Evolutionary conservation across 2,113 vertebrate genomes (phyloP), one percentile per base, ranked within the genome.

Genomic region (Lasiurus borealis): DNA sequence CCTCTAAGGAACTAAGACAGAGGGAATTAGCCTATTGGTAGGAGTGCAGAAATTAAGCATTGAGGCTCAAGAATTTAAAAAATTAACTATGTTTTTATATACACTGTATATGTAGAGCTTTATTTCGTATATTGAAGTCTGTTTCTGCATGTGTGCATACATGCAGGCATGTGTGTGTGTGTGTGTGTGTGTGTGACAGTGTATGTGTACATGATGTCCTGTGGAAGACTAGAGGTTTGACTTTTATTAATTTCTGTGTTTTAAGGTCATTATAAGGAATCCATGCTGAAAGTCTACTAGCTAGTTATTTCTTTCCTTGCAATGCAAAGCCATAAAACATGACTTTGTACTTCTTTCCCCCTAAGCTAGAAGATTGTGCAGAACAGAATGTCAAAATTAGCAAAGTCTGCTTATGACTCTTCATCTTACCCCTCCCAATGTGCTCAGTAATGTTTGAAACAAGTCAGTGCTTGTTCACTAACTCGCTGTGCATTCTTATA

Each of bases 401-500:
- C 77, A 73, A 92, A 95, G 76, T 48, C 44, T 91, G 25, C 86
- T 83, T 44, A 59, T 87, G 15, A 25, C 90, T 87, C 93, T 69
- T 95, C 75, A 1, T 18, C 14, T 78, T 68, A 18, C 36, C 94
- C 85, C 64, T 94, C 5, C 50, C 92, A 81, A 71, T 6, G 72
- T 27, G 59, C 15, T 78, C 69, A 96, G 77, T 66, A 92, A 27
- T 36, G 29, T 87, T 97, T 95, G 80, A 75, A 92, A 81, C 97
- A 97, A 94, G 93, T 72, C 91, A 69, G 52, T 25, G 3, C 94
- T 68, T 96, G 94, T 94, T 95, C 14, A 81, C 59, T 12, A 94
- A 93, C 95, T 85, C 0, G 5, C 36, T 95, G 86, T 78, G 57
- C 62, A 87, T 89, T 93, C 78, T 71, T 85, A 76, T 84, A 84